Evolutionary conservation across 2,797 vertebrate genomes (phyloP).

Genomic region (Tokudaia tokunoshimensis): DNA sequence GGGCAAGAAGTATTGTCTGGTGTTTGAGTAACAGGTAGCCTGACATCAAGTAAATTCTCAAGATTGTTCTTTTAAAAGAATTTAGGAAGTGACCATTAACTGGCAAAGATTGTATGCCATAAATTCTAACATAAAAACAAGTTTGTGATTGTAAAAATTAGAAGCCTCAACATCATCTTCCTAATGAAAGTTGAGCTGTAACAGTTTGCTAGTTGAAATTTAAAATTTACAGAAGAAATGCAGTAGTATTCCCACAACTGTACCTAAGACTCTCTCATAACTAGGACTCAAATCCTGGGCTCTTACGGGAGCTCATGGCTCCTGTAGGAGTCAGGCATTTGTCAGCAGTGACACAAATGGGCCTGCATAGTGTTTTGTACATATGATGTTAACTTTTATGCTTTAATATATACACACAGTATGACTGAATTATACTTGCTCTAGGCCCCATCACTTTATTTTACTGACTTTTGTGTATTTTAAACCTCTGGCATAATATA

Average conservation of each 20-base stretch:
- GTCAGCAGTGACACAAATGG: conserved; percentile 81
- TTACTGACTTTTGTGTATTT: conserved; percentile 81
- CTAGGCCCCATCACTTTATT: conserved; percentile 81
- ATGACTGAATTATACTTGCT: conserved; percentile 80
- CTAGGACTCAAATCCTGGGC: conserved; percentile 69
- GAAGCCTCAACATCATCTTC: conserved; percentile 51
- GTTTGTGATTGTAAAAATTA: conserved; percentile 46
- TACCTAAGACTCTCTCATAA: conserved; percentile 71
- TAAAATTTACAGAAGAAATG: conserved; percentile 72
- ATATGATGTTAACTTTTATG: conserved; percentile 82
- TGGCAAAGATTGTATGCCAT: conserved; percentile 10
- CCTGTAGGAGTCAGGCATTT: conserved; percentile 76
- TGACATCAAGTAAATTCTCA: conserved; percentile 40
- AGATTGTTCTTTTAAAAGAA: background rate
- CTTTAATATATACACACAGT: conserved; percentile 81
- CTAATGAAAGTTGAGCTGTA: conserved; percentile 57
- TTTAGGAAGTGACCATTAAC: conserved; percentile 35
- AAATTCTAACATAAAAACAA: conserved; percentile 30
- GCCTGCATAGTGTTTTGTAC: conserved; percentile 73
- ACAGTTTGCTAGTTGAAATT: conserved; percentile 62
- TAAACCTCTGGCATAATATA: conserved; percentile 77
- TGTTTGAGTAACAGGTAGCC: background rate
- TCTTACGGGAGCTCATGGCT: conserved; percentile 71
- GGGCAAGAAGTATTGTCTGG: background rate
- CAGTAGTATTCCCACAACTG: conserved; percentile 70